A percentile compares a stretch with the other conserved stretches of the same genome.
Conservation (phyloP, 2,113 vertebrate genomes). For the Ibidorhyncha struthersii region DNA sequence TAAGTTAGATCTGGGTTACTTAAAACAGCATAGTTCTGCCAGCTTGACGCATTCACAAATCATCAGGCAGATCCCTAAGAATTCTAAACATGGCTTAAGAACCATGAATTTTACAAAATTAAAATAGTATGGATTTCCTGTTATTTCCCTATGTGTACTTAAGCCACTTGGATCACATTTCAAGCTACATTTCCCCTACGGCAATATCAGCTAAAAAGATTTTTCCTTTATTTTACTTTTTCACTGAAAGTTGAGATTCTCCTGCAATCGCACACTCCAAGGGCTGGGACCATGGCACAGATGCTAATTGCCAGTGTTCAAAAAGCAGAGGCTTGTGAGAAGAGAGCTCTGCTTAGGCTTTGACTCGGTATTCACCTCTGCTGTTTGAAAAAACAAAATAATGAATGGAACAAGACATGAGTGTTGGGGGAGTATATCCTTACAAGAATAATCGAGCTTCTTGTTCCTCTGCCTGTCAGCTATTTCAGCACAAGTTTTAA, state of each 20-base stretch:
- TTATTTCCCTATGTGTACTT: neutral
- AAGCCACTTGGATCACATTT: constrained; percentile 9
- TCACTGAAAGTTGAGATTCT: neutral
- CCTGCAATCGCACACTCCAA: neutral
- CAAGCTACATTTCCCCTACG: neutral
- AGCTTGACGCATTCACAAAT: neutral
- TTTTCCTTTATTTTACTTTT: neutral
- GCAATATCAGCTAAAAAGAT: neutral
- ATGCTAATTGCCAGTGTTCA: neutral
- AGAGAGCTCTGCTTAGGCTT: neutral
- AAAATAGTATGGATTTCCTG: constrained; percentile 44
- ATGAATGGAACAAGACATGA: neutral
- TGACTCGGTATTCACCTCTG: neutral
- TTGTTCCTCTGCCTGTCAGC: neutral
- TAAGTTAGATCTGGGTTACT: constrained; percentile 1
- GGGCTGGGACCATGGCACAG: neutral
- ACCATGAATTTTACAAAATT: constrained; percentile 41
- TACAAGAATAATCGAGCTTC: neutral
- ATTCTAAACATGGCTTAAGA: constrained; percentile 43
- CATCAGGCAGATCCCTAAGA: neutral
- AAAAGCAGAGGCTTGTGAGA: neutral
- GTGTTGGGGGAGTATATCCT: neutral
- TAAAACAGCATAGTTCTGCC: neutral
- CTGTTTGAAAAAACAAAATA: neutral
- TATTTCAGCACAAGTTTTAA: neutral